Evolutionary conservation across 2,888 invertebrate species (phyloP).

Genomic region (Dicyrtomina minuta): DNA sequence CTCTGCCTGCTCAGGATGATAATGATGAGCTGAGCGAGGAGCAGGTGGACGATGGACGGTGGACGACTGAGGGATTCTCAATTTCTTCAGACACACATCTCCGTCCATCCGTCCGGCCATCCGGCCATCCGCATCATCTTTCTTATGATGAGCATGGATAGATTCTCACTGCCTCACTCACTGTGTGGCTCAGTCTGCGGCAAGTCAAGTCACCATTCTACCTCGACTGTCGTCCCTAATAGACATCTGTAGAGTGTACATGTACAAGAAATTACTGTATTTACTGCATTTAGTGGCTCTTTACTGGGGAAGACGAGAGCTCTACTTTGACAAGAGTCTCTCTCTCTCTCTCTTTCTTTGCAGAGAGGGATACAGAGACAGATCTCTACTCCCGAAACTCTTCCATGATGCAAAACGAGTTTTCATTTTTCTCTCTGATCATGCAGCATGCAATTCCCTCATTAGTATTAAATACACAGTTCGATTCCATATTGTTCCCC

Average conservation of each 20-base stretch:
- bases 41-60: background rate
- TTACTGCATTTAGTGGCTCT: too few species aligned
- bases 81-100: constrained; percentile 2
- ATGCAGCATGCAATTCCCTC: background rate
- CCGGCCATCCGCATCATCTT: background rate
- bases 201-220: too few species aligned
- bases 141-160: background rate
- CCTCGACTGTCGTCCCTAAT: too few species aligned
- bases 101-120: background rate
- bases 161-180: background rate
- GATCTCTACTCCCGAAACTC: background rate
- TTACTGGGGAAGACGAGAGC: background rate
- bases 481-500: constrained; percentile 12
- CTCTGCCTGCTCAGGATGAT: too few species aligned
- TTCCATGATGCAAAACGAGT: background rate
- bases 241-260: too few species aligned
- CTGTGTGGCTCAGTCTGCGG: too few species aligned
- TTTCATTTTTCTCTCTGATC: constrained; percentile 7
- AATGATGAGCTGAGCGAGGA: constrained; percentile 2
- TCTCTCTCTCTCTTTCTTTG: background rate
- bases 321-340: background rate
- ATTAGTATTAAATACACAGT: background rate
- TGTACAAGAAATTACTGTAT: too few species aligned
- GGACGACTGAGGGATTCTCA: constrained; percentile 17
- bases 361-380: background rate